These are phyloP conservation scores for Mobula hypostoma DNA, from an alignment of 2,113 vertebrate species.

Conservation along the genomic window DNA sequence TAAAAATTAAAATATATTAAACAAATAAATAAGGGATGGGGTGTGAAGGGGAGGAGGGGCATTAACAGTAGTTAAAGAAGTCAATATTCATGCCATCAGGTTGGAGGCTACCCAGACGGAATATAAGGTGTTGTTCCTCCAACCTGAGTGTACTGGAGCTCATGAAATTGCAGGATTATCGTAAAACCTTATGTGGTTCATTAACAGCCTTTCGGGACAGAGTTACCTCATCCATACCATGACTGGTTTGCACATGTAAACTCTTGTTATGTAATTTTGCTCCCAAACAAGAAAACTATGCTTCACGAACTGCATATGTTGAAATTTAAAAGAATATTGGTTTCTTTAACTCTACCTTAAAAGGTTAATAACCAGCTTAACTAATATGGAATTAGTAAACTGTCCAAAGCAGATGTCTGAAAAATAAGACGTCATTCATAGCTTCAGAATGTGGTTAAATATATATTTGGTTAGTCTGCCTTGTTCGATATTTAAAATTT, in stretches of 20 bases:
- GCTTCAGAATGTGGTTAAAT: not conserved
- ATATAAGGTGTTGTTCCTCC: too few species aligned
- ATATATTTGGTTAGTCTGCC: not conserved
- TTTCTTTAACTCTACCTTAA: not conserved
- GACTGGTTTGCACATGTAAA: not conserved
- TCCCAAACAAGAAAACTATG: not conserved
- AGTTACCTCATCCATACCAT: too few species aligned
- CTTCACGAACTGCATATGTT: not conserved
- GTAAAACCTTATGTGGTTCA: too few species aligned
- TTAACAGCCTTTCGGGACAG: too few species aligned
- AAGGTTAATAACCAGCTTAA: not conserved
- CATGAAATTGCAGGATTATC: too few species aligned
- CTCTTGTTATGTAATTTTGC: not conserved
- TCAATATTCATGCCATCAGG: too few species aligned
- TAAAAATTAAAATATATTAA: too few species aligned
- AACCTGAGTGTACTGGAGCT: too few species aligned
- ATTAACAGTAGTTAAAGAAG: too few species aligned
- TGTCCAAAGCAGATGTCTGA: not conserved
- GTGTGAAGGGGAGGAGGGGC: too few species aligned
- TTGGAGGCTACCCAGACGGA: too few species aligned
- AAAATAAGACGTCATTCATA: not conserved
- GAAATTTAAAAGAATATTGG: not conserved
- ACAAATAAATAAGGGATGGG: too few species aligned
- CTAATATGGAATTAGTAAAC: not conserved
- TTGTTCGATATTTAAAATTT: not conserved